These are phyloP conservation scores for Ophioninae sp. DNA, from an alignment of 2,888 invertebrate genomes.

Conservation along the genomic window DNA sequence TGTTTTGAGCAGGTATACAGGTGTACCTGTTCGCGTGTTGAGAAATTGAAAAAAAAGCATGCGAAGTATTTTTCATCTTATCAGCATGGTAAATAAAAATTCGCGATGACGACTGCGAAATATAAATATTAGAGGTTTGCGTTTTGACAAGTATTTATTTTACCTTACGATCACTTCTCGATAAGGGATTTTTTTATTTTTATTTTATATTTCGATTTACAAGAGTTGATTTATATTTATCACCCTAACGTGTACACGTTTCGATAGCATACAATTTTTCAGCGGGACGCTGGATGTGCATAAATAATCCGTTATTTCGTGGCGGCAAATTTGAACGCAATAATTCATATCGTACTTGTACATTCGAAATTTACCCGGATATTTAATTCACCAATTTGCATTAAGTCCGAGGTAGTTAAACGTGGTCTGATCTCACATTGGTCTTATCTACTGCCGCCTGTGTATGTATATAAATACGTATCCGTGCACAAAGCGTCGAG, in stretches of 20 bases:
- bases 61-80: too few species aligned
- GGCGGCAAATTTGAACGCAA: neutral
- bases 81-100: too few species aligned
- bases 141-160: too few species aligned
- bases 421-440: slow-evolving; percentile 36
- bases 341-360: slow-evolving; percentile 16
- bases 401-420: slow-evolving; percentile 33
- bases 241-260: neutral
- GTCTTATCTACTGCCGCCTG: slow-evolving; percentile 38
- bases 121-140: too few species aligned
- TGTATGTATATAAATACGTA: slow-evolving; percentile 19
- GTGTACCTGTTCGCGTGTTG: too few species aligned
- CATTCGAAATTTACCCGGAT: slow-evolving; percentile 13
- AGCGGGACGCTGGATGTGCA: slow-evolving; percentile 24
- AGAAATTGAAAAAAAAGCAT: too few species aligned
- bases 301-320: slow-evolving; percentile 37
- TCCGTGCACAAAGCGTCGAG: slow-evolving; percentile 6
- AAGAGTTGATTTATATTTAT: too few species aligned
- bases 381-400: slow-evolving; percentile 49
- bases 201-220: too few species aligned
- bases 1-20: too few species aligned
- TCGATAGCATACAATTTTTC: slow-evolving; percentile 25
- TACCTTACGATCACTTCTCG: too few species aligned
- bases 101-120: too few species aligned
- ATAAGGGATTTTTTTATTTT: too few species aligned